phyloP scores from a whole-genome alignment of 2,113 vertebrate genomes.

The Daubentonia madagascariensis region DNA sequence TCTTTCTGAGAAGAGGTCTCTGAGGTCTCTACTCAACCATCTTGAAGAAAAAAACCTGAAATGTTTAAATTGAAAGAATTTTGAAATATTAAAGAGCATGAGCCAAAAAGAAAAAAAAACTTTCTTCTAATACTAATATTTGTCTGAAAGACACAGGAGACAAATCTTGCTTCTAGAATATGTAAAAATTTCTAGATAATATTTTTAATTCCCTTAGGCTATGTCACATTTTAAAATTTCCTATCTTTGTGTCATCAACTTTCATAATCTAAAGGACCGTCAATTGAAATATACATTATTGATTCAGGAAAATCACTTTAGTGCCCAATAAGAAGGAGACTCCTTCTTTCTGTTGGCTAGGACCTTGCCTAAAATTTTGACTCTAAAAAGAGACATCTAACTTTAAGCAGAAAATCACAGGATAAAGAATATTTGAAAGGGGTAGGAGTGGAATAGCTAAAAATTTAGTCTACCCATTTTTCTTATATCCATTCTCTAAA shows the following conservation, averaged over 20 bases:
- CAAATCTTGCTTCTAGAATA: not conserved
- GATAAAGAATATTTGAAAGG: not conserved
- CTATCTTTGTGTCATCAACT: not conserved
- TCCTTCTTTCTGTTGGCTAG: not conserved
- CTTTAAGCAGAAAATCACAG: not conserved
- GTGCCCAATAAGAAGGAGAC: not conserved
- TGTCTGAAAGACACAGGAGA: not conserved
- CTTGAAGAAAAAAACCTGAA: not conserved
- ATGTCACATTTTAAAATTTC: conserved; percentile 32
- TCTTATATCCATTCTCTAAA: not conserved
- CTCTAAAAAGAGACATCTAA: not conserved
- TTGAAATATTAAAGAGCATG: not conserved
- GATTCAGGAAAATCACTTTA: conserved; percentile 19
- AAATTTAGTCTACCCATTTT: not conserved
- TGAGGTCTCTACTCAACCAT: too few relatives aligned
- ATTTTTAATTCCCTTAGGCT: not conserved
- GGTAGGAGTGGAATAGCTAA: not conserved
- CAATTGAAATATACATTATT: not conserved
- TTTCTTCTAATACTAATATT: not conserved
- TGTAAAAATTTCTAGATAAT: not conserved
- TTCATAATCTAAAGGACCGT: not conserved
- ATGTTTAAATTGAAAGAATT: not conserved
- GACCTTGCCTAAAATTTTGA: not conserved
- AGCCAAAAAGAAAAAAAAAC: not conserved
- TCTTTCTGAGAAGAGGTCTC: too few relatives aligned